Percentiles rank a stretch among this genome's conserved stretches.
phyloP scores from a whole-genome alignment of 2,888 invertebrate species.

The Ischnus inquisitorius region DNA sequence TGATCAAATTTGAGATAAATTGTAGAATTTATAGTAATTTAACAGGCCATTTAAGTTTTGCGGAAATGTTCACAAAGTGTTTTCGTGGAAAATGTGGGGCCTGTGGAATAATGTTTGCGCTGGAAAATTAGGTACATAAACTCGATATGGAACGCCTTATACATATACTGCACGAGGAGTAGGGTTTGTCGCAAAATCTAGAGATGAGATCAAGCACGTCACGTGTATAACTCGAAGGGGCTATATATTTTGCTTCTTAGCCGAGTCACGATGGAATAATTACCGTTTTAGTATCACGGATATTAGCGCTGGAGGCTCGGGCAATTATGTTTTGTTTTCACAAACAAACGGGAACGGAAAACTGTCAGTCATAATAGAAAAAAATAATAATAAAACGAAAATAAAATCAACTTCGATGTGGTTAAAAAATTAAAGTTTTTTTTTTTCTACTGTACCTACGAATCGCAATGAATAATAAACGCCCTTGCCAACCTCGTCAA shows the following conservation, averaged over 20 bases:
- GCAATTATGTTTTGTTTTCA: constrained; percentile 29
- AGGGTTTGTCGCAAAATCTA: constrained; percentile 64
- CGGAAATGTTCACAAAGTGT: too few species aligned
- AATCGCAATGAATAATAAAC: constrained; percentile 34
- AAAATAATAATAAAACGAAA: not conserved
- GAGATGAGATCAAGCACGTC: constrained; percentile 60
- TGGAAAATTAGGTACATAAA: not conserved
- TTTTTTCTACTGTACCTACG: not conserved
- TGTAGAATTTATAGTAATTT: too few species aligned
- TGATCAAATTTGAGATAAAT: not conserved
- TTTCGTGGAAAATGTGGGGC: too few species aligned
- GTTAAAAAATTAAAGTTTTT: not conserved
- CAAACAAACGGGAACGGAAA: not conserved
- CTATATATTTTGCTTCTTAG: constrained; percentile 57
- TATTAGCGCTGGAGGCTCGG: not conserved
- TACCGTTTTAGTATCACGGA: constrained; percentile 35
- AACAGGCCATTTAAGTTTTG: too few species aligned
- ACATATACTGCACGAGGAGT: not conserved
- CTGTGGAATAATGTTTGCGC: not conserved
- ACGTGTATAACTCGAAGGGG: constrained; percentile 56
- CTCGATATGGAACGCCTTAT: constrained; percentile 2
- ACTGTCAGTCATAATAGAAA: not conserved
- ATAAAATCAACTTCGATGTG: constrained; percentile 10
- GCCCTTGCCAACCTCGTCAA: not conserved
- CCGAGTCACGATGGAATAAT: constrained; percentile 56